These are phyloP conservation scores for Acanthiza pusilla DNA, from an alignment of 2,797 vertebrate genomes.

Conservation along the genomic window DNA sequence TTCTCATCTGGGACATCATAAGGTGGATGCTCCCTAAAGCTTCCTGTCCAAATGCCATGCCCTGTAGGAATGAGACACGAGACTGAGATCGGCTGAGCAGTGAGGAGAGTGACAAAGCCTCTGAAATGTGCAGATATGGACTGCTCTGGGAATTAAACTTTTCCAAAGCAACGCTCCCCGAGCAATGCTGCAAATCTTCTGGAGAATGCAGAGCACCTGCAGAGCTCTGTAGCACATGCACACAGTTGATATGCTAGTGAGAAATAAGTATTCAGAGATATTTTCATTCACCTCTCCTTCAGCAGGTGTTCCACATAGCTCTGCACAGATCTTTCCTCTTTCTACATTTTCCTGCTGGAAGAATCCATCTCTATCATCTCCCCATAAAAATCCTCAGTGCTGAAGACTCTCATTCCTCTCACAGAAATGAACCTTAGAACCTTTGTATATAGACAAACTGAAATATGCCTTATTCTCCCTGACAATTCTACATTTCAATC, in stretches of 20 bases:
- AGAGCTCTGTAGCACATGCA: not conserved
- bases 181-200: not conserved
- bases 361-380: not conserved
- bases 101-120: not conserved
- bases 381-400: not conserved
- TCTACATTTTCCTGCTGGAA: fast-evolving
- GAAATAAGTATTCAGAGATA: not conserved
- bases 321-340: not conserved
- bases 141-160: not conserved
- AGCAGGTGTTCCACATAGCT: not conserved
- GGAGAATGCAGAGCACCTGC: not conserved
- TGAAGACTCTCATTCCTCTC: not conserved
- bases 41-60: constrained; percentile 82
- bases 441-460: not conserved
- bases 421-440: not conserved
- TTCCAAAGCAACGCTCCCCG: not conserved
- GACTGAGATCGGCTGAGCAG: not conserved
- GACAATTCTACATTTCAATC: not conserved
- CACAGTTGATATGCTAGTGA: not conserved
- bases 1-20: constrained; percentile 80
- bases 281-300: not conserved
- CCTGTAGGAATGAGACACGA: constrained; percentile 68
- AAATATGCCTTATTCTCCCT: not conserved
- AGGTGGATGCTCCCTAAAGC: constrained; percentile 74
- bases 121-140: not conserved